phyloP scores from a whole-genome alignment of 2,113 vertebrate species.

The Mustela lutreola region DNA sequence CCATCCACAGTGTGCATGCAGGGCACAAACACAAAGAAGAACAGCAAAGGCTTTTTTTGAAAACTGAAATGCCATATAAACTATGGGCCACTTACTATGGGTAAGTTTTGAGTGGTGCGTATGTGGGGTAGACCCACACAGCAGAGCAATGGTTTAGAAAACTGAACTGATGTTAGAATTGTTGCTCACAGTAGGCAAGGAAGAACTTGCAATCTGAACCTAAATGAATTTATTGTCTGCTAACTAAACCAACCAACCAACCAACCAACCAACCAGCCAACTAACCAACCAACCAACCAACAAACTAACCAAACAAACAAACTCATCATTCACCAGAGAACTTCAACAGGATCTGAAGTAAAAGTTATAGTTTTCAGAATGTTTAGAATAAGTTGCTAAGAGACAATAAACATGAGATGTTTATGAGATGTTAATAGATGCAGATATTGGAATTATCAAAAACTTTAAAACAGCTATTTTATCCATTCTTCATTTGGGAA shows the following conservation, averaged over 20 bases:
- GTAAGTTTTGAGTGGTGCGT: neutral
- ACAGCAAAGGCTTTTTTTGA: neutral
- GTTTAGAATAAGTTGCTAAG: neutral
- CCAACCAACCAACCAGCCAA: neutral
- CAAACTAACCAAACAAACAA: neutral
- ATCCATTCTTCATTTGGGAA: neutral
- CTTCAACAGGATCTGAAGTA: neutral
- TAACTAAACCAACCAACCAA: neutral
- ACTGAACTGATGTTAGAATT: neutral
- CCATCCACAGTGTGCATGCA: neutral
- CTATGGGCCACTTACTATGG: neutral
- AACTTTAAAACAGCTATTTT: neutral
- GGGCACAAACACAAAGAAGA: neutral
- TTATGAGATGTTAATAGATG: neutral
- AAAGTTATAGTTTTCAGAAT: neutral
- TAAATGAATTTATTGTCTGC: neutral
- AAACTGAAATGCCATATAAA: neutral
- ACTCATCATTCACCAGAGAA: neutral
- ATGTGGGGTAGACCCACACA: neutral
- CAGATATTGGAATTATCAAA: slow-evolving; percentile 12
- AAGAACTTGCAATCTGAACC: neutral
- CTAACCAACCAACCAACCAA: neutral
- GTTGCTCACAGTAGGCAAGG: neutral
- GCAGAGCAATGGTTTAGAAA: neutral
- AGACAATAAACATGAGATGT: neutral